Base-by-base conservation (phyloP, 2,113 vertebrate genomes). In the Sinocyclocheilus anshuiensis region DNA sequence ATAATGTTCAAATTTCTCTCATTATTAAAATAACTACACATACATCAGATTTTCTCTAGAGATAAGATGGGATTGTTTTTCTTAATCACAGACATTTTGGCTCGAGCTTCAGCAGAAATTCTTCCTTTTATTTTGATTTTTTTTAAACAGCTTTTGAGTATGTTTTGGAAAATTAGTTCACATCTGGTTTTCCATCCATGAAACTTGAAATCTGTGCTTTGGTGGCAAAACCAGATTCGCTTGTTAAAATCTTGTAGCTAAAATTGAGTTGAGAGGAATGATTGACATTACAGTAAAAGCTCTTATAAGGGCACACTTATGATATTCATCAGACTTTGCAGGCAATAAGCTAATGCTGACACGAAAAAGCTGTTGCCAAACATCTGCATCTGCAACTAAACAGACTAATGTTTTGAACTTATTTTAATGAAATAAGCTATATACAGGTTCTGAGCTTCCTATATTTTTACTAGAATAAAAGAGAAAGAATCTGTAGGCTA, bases 41-140 rank as follows among this genome's bases (percentile, higher is more conserved):
- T 36, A 29, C 63, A 84, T 45, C 88, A 76, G 89, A 77, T 9
- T 57, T 84, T 84, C 63, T 86, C 85, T 84, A 77, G 72, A 74
- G 26, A 79, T 81, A 65, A 79, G 50, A 63, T 69, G 78, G 83
- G 85, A 90, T 57, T 57, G 85, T 36, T 72, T 45, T 59, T 84
- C 71, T 78, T 92, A 91, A 92, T 91, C 90, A 92, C 89, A 53
- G 88, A 81, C 84, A 82, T 63, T 39, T 55, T 63, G 22, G n/a
- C 87, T 94, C 92, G 90, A 86, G 92, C 90, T 92, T 89, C 63
- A 85, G 89, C 92, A 94, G 87, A 92, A 89, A 74, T 89, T 88
- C 50, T 85, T 20, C 84, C 1, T 77, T 72, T 59, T 71, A 82
- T 77, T 36, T 86, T 89, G 84, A 86, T 59, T 75, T 84, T 79